phyloP scores from a whole-genome alignment of 2,797 vertebrate genomes.

The Phoeniculus purpureus region DNA sequence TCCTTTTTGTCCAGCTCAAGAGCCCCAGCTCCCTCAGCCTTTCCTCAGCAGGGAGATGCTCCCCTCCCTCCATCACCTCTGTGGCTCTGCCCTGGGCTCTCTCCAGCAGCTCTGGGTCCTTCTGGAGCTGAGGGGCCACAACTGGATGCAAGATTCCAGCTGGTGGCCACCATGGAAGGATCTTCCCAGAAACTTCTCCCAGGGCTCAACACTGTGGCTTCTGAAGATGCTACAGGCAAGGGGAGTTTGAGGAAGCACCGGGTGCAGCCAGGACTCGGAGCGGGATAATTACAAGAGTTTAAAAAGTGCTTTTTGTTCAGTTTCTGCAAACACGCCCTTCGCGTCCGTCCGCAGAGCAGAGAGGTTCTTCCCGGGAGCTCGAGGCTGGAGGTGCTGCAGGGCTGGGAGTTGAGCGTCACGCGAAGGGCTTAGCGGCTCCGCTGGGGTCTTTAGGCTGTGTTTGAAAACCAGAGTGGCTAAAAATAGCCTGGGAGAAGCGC shows the following conservation, averaged over 20 bases:
- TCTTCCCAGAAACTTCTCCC: fast-evolving
- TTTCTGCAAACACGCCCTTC: background rate
- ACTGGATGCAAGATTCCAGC: no score
- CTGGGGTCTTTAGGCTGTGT: background rate
- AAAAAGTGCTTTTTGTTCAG: background rate
- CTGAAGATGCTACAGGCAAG: background rate
- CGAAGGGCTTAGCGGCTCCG: fast-evolving
- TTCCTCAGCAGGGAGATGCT: no score
- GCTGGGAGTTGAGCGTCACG: background rate
- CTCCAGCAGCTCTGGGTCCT: no score
- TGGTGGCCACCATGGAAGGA: background rate
- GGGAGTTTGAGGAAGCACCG: background rate
- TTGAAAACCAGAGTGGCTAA: background rate
- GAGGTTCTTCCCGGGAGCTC: background rate
- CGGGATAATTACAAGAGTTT: background rate
- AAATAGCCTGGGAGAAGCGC: fast-evolving
- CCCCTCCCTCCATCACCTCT: no score
- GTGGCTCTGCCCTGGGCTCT: no score
- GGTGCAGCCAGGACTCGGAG: background rate
- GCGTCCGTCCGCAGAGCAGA: background rate
- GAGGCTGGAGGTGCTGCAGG: background rate
- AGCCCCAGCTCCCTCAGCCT: no score
- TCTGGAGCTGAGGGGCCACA: background rate
- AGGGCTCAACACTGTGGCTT: fast-evolving
- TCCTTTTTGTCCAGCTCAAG: no score